phyloP scores from a whole-genome alignment of 2,797 vertebrate species.

The Calcarius lapponicus region DNA sequence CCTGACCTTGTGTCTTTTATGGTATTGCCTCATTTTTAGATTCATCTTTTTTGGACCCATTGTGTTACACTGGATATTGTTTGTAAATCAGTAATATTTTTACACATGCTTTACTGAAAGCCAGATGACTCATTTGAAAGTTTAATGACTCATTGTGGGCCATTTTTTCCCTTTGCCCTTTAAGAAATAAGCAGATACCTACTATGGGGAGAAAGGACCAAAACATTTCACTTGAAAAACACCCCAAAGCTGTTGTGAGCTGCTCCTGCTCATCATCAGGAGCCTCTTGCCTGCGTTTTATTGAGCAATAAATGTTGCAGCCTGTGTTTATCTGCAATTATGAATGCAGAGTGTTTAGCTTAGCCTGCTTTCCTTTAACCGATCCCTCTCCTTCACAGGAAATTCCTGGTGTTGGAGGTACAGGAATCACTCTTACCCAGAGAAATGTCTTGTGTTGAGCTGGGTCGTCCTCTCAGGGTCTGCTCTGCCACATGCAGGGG shows the following conservation, averaged over 20 bases:
- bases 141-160: conserved; percentile 64
- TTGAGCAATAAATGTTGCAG: background rate
- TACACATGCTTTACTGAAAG: conserved; percentile 66
- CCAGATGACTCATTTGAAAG: conserved; percentile 63
- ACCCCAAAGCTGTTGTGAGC: background rate
- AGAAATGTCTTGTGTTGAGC: background rate
- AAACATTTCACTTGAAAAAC: background rate
- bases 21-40: conserved; percentile 52
- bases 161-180: conserved; percentile 38
- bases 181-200: conserved; percentile 36
- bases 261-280: background rate
- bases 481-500: background rate
- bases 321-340: conserved; percentile 23
- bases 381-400: conserved; percentile 24
- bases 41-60: conserved; percentile 46
- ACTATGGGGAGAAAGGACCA: background rate
- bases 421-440: conserved; percentile 1
- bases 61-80: conserved; percentile 56
- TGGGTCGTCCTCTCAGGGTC: background rate
- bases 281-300: background rate
- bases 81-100: conserved; percentile 64
- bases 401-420: conserved; percentile 18
- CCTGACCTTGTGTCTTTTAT: conserved; percentile 42
- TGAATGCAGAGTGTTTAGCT: conserved; percentile 7
- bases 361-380: background rate